Evolutionary conservation across 2,797 vertebrate species (phyloP).

Genomic region (Melanotaenia trifasciata): DNA sequence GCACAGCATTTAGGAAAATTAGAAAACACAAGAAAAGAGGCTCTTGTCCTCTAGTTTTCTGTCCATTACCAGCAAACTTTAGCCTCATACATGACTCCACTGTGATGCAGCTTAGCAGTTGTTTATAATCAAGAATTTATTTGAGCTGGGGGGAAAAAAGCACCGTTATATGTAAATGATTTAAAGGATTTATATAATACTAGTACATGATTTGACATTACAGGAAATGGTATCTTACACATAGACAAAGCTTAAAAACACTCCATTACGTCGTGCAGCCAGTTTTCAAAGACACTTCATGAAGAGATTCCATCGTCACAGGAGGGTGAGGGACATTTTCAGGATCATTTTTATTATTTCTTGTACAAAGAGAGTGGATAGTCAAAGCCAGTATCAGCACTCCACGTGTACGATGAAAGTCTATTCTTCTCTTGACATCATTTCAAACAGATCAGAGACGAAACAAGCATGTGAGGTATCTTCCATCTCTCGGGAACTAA

Average conservation of each 20-base stretch:
- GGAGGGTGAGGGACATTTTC: conserved; percentile 34
- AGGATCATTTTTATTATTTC: conserved; percentile 50
- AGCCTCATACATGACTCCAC: not conserved
- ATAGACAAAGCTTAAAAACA: conserved; percentile 62
- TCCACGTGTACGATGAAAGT: conserved; percentile 56
- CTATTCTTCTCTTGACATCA: conserved; percentile 80
- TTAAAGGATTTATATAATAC: conserved; percentile 76
- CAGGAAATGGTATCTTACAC: conserved; percentile 69
- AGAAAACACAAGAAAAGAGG: not conserved
- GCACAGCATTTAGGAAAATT: not conserved
- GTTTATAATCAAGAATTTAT: conserved; percentile 40
- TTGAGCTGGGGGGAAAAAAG: not conserved
- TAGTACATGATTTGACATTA: conserved; percentile 72
- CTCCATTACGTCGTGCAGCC: conserved; percentile 65
- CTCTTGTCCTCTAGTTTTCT: not conserved
- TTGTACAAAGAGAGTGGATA: conserved; percentile 57
- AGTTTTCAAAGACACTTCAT: conserved; percentile 62
- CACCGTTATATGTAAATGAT: conserved; percentile 31
- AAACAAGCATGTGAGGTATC: conserved; percentile 71
- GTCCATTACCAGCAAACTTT: not conserved
- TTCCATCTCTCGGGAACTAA: conserved; percentile 44
- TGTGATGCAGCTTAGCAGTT: conserved; percentile 33
- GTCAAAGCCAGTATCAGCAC: conserved; percentile 57
- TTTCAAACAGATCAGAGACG: conserved; percentile 75
- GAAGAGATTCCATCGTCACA: conserved; percentile 53